These are phyloP conservation scores for Pristionchus maxplancki DNA, from an alignment of 2,888 invertebrate genomes.

Conservation along the genomic window DNA sequence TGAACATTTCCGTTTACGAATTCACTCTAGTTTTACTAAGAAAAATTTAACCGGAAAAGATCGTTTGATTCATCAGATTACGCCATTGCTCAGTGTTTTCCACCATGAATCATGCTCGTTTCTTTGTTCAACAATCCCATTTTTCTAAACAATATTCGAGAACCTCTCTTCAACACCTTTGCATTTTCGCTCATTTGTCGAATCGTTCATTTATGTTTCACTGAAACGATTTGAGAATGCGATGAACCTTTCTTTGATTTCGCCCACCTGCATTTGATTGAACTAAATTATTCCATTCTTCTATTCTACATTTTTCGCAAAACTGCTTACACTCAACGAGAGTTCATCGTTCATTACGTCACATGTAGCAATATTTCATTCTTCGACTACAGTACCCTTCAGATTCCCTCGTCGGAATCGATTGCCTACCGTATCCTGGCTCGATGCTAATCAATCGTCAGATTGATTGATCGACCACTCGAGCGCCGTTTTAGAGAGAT, in stretches of 20 bases:
- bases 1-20: not conserved
- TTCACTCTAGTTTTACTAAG: not conserved
- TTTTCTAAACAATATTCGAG: not conserved
- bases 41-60: not conserved
- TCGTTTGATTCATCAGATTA: not conserved
- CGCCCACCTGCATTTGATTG: not conserved
- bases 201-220: not conserved
- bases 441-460: not conserved
- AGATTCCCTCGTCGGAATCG: slow-evolving; percentile 39
- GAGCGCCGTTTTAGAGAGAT: not conserved
- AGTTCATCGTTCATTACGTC: not conserved
- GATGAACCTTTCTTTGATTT: not conserved
- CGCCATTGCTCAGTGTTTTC: not conserved
- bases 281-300: too few species aligned
- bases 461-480: slow-evolving; percentile 20
- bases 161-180: not conserved
- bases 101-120: not conserved
- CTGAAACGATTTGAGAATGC: not conserved
- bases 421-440: not conserved
- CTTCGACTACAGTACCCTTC: not conserved
- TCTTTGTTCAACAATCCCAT: not conserved
- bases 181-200: too few species aligned
- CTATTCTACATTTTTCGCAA: not conserved
- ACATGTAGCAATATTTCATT: not conserved
- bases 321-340: not conserved